Evolutionary conservation across 2,113 vertebrate genomes (phyloP).

Genomic region (Centropus bengalensis): DNA sequence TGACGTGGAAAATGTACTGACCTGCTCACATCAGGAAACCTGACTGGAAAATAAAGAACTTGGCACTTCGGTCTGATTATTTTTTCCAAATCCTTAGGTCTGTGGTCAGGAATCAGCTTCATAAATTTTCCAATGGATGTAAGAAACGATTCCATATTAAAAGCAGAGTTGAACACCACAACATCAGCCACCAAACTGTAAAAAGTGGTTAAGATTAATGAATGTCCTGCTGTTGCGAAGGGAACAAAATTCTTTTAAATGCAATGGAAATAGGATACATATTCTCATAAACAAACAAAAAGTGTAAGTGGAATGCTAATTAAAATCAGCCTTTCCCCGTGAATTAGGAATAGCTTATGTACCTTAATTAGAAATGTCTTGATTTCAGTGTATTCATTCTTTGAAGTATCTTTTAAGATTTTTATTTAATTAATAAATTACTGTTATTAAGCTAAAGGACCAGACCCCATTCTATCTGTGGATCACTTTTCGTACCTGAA

Average conservation of each 20-base stretch:
- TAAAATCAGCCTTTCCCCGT: not conserved
- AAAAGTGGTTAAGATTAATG: slow-evolving; percentile 34
- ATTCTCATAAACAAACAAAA: not conserved
- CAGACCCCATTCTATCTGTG: not conserved
- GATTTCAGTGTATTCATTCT: not conserved
- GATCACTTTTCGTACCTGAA: not conserved
- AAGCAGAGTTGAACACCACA: slow-evolving; percentile 89
- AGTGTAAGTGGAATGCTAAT: not conserved
- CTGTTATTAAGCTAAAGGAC: not conserved
- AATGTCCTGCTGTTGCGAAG: not conserved
- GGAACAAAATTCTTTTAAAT: not conserved
- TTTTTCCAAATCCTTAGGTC: slow-evolving; percentile 86
- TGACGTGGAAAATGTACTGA: slow-evolving; percentile 75
- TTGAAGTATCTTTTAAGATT: not conserved
- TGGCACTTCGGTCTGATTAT: slow-evolving; percentile 90
- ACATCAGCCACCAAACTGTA: slow-evolving; percentile 90
- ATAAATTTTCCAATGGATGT: slow-evolving; percentile 87
- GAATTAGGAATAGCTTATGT: not conserved
- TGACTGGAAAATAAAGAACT: slow-evolving; percentile 91
- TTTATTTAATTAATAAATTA: not conserved
- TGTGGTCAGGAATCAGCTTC: slow-evolving; percentile 93
- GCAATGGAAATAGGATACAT: not conserved
- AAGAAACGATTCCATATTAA: slow-evolving; percentile 97
- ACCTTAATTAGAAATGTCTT: not conserved
- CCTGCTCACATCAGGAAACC: slow-evolving; percentile 89